These are phyloP conservation scores for Merops nubicus DNA, from an alignment of 2,113 vertebrate genomes.

Conservation along the genomic window DNA sequence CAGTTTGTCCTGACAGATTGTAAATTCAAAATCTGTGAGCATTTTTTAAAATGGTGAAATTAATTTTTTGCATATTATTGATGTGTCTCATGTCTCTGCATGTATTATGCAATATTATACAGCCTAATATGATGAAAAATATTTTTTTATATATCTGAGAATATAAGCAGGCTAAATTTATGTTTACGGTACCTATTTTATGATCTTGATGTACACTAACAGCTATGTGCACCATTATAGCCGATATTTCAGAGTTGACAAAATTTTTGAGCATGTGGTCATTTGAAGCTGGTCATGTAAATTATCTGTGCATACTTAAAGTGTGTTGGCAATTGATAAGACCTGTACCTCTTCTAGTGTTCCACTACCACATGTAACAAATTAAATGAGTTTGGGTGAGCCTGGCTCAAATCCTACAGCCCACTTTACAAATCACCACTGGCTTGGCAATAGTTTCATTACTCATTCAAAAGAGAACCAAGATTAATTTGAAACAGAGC, in stretches of 20 bases:
- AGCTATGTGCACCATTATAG: neutral
- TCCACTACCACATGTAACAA: neutral
- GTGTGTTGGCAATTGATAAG: neutral
- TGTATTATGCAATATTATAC: neutral
- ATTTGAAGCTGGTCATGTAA: conserved; percentile 12
- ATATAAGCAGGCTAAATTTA: neutral
- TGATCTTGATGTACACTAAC: neutral
- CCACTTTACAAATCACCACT: conserved; percentile 29
- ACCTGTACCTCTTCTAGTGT: neutral
- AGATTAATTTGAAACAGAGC: conserved; percentile 42
- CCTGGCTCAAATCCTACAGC: neutral
- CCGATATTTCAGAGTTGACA: neutral
- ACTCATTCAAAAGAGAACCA: conserved; percentile 3
- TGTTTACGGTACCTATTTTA: neutral
- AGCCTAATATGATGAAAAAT: neutral
- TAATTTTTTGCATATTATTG: neutral
- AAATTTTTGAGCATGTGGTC: neutral
- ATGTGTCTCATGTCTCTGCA: neutral
- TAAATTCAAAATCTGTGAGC: neutral
- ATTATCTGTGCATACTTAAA: neutral
- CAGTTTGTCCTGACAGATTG: neutral
- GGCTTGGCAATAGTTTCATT: conserved; percentile 37
- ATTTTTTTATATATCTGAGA: neutral
- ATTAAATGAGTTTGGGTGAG: neutral
- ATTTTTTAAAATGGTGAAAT: neutral